Base-by-base conservation (phyloP, 1,140 invertebrate species). In the Gerris buenoi region DNA sequence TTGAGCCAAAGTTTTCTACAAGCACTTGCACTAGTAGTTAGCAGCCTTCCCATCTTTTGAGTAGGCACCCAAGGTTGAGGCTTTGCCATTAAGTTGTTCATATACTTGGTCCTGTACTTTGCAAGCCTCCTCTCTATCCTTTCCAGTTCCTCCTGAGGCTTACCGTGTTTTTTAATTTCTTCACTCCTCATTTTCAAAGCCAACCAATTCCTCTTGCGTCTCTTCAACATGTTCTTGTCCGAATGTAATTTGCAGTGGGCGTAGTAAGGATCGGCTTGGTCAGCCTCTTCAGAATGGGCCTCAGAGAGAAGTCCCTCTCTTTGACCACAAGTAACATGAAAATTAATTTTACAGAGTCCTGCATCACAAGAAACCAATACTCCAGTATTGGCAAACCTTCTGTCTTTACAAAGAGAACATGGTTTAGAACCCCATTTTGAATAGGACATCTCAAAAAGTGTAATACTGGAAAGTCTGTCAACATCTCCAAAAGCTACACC, bases 311-410 rank as follows among this genome's bases (percentile, higher is more conserved):
- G 80, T 1, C 95, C 95, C 75, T 94, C 90, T 57, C 88, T 84
- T 79, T 98, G 95, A 25, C 94, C 95, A 82, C 94, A 99, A 14
- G 95, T 98, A 25, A 97, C 95, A 79, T 99, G 97, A 78, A 98
- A 98, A 80, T 91, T 95, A 0, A 89, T 93, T 74, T 94, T 88
- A 80, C 96, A 99, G 85, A 99, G 89, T 26, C 96, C 96, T 26
- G 95, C 95, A 80, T 99, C 97, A 79, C 96, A 99, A 69, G 89
- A 88, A 65, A 98, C 93, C 74, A 91, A 93, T 2, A 98, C 92
- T 2, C 97, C 97, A 3, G 93, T 95, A 18, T 91, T 81, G 28
- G 91, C 87, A 73, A 89, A 89, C 27, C 91, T 80, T 5, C 86
- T 83, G 78, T 97, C 93, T 74, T 89, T 86, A 76, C 96, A 98